Conservation (phyloP, 2,888 invertebrate species). For the Rotaria magnacalcarata region DNA sequence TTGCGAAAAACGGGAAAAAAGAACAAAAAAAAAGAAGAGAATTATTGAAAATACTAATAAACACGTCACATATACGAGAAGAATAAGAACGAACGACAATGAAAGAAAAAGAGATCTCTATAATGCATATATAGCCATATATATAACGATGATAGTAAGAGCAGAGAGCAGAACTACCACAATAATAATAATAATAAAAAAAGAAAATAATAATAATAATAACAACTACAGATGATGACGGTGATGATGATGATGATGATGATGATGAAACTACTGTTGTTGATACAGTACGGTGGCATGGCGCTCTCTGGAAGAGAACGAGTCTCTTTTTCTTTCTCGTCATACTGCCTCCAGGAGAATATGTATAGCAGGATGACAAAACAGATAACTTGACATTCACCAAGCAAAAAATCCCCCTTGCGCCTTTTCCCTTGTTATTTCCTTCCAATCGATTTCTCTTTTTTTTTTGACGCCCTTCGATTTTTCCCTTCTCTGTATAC, state of each 20-base stretch:
- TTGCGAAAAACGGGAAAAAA: not conserved
- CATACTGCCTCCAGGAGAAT: not conserved
- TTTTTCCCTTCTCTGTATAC: not conserved
- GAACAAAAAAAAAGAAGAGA: not conserved
- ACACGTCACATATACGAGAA: not conserved
- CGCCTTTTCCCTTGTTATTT: not conserved
- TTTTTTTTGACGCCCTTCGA: not conserved
- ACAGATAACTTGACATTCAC: constrained; percentile 26
- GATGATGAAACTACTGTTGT: constrained; percentile 25
- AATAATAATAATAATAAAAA: not conserved
- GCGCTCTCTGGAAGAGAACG: not conserved
- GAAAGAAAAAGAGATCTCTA: not conserved
- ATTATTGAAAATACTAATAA: not conserved
- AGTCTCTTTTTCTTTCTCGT: not conserved
- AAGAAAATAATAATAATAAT: constrained; percentile 2
- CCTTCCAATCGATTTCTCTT: not conserved
- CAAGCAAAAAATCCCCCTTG: not conserved
- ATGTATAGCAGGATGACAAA: not conserved
- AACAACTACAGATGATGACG: not conserved
- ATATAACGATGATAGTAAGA: not conserved
- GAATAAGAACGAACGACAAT: not conserved
- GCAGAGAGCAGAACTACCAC: not conserved
- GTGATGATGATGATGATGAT: not conserved
- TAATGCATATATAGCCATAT: not conserved
- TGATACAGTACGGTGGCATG: not conserved